Evolutionary conservation across 2,888 invertebrate species (phyloP), one percentile per base, ranked within the genome.

Genomic region (Sycophila texana): DNA sequence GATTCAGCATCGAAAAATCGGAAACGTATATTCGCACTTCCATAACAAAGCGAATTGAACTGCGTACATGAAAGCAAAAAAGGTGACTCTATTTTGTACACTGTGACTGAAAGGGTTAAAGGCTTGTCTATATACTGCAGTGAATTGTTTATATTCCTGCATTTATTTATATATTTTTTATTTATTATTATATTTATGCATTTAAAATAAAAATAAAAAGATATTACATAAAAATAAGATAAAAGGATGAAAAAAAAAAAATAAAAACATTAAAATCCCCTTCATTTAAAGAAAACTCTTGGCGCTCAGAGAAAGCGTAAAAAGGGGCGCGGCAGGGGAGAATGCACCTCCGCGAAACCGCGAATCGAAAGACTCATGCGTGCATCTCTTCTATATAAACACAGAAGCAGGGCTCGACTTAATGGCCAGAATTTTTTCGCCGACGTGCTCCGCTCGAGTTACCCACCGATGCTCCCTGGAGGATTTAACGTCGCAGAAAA

Each of bases 401-500:
- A 22, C 39, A 16, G 20, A 57, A 18, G 47, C 55, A 0, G 53
- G 13, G 49, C 18, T 63, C 13, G 53, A 60, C 74, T 47, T 71
- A 80, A 80, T 80, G 60, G 57, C 66, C 60, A 26, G 60, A 60
- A 67, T 65, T 74, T 79, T 79, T 79, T 66, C 30, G 1, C 57
- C 57, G 16, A 0, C 16, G 20, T 22, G 22, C 20, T 14, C 12
- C 39, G n/a, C 60, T n/a, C 60, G 68, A 63, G 61, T 74, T 55
- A 78, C 61, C 53, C 65, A 49, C 18, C 71, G 13, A 39, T 30
- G 51, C 74, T 60, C 30, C 61, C 12, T 61, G 74, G 63, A 70
- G 74, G 78, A 81, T 74, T 81, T 77, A 81, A 81, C 72, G 74
- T 81, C 55, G 74, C 60, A 72, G 81, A 80, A 81, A 81, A 81